phyloP scores from a whole-genome alignment of 2,888 invertebrate species.

The Zhuqinia jingwanae region DNA sequence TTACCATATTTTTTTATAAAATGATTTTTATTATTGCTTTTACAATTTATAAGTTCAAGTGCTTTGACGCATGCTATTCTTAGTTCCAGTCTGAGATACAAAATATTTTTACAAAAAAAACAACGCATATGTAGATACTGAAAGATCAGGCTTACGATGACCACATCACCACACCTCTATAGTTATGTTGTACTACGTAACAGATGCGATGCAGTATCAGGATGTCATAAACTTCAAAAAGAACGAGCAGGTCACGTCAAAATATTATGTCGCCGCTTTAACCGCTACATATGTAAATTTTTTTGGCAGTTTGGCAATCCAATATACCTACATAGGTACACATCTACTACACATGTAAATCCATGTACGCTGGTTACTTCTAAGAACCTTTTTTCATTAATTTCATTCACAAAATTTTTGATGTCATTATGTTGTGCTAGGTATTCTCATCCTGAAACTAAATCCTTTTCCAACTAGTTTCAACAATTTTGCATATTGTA shows the following conservation, averaged over 20 bases:
- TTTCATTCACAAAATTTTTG: background rate
- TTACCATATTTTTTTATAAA: background rate
- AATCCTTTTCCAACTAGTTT: conserved; percentile 2
- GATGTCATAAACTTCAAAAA: background rate
- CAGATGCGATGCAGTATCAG: conserved; percentile 28
- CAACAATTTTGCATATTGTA: background rate
- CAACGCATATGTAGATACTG: background rate
- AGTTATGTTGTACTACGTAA: background rate
- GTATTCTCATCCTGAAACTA: conserved; percentile 40
- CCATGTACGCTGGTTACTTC: background rate
- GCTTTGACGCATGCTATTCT: background rate
- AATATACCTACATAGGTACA: too few species aligned
- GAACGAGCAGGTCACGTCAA: background rate
- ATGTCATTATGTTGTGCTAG: background rate
- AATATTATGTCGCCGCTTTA: conserved; percentile 2
- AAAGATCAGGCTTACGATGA: background rate
- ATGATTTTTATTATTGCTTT: background rate
- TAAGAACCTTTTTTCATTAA: background rate
- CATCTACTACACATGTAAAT: too few species aligned
- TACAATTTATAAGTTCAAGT: conserved; percentile 1
- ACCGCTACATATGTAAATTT: background rate
- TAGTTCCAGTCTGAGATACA: background rate
- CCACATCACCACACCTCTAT: conserved; percentile 29
- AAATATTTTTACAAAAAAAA: background rate
- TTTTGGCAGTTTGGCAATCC: background rate